These are phyloP conservation scores for Microplitis demolitor DNA, from an alignment of 1,140 invertebrate genomes.

Conservation along the genomic window DNA sequence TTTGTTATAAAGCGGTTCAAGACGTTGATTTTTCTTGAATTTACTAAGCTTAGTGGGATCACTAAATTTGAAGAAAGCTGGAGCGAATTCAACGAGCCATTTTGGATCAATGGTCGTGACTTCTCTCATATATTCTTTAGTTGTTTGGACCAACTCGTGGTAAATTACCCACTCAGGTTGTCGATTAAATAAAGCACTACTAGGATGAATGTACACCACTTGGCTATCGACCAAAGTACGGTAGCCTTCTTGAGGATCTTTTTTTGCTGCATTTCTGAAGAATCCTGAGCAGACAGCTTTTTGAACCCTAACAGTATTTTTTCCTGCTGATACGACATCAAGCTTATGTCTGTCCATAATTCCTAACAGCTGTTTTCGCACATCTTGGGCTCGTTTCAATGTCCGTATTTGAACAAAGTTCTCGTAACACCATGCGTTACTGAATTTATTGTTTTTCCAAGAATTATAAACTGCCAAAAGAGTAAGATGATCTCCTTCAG, in stretches of 20 bases:
- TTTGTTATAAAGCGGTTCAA: constrained; percentile 98
- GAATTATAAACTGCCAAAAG: constrained; percentile 98
- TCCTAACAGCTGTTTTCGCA: constrained; percentile 95
- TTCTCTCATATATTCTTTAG: constrained; percentile 99
- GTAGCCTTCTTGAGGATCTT: constrained; percentile 99
- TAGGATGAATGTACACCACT: constrained; percentile 99
- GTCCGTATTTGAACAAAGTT: constrained; percentile 99
- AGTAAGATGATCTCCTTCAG: constrained; percentile 98
- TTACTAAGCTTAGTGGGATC: constrained; percentile 98
- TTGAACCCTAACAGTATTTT: constrained; percentile 93
- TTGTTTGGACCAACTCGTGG: constrained; percentile 98
- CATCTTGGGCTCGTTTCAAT: constrained; percentile 96
- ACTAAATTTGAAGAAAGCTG: constrained; percentile 99
- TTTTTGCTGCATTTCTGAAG: constrained; percentile 98
- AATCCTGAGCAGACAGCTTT: constrained; percentile 99
- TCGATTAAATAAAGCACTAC: constrained; percentile 94
- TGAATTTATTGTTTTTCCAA: constrained; percentile 99
- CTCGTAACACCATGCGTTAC: constrained; percentile 99
- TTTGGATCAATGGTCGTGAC: constrained; percentile 99
- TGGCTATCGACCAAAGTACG: constrained; percentile 96
- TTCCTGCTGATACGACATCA: constrained; percentile 95
- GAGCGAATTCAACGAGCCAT: constrained; percentile 99
- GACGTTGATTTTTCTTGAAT: constrained; percentile 98
- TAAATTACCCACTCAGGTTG: constrained; percentile 99
- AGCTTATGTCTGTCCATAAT: constrained; percentile 99